These are phyloP conservation scores for Drosophila mulleri DNA, from an alignment of 2,888 invertebrate genomes.

Conservation along the genomic window DNA sequence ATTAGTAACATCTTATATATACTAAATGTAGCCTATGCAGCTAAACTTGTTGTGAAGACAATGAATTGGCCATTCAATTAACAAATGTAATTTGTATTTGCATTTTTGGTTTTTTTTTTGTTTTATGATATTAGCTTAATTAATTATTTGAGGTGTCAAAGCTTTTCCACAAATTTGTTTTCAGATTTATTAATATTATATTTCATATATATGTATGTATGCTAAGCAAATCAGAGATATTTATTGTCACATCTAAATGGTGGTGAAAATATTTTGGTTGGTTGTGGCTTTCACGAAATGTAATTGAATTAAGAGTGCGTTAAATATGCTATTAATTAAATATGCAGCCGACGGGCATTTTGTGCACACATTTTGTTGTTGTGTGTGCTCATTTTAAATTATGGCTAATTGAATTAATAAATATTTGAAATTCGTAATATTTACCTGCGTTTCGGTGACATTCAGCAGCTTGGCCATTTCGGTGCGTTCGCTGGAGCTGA, in stretches of 20 bases:
- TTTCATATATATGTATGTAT: neutral
- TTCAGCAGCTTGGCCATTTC: slow-evolving; percentile 97
- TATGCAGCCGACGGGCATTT: neutral
- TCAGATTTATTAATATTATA: slow-evolving; percentile 12
- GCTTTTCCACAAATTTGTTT: slow-evolving; percentile 16
- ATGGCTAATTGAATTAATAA: neutral
- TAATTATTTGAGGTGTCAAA: slow-evolving; percentile 9
- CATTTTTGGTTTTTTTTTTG: neutral
- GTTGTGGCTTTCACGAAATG: slow-evolving; percentile 1
- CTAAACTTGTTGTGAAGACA: neutral
- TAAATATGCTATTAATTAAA: slow-evolving; percentile 24
- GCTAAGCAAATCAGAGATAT: slow-evolving; percentile 3
- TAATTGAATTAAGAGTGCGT: slow-evolving; percentile 24
- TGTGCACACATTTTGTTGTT: neutral
- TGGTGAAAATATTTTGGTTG: slow-evolving; percentile 17
- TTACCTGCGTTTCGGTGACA: slow-evolving; percentile 98
- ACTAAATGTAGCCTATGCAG: neutral
- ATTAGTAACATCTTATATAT: neutral
- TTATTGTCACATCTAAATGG: slow-evolving; percentile 22
- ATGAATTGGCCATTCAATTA: neutral
- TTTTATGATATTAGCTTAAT: neutral
- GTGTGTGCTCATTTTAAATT: neutral
- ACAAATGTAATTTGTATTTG: neutral
- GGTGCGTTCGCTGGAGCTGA: slow-evolving; percentile 96
- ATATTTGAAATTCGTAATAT: slow-evolving; percentile 56